phyloP scores from a whole-genome alignment of 2,113 vertebrate genomes.

The Cottus gobio region DNA sequence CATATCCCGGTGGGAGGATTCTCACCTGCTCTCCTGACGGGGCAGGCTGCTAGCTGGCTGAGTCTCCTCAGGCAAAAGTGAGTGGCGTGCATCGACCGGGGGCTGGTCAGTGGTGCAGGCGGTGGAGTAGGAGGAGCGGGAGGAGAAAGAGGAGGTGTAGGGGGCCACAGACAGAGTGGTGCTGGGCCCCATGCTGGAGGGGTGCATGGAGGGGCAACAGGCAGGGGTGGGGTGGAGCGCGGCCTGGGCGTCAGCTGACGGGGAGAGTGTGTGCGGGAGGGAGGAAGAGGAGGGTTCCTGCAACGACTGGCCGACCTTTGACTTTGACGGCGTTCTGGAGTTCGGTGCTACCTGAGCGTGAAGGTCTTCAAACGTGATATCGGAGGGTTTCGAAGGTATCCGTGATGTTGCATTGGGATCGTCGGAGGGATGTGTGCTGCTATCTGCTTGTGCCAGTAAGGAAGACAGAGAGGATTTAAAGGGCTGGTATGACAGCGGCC shows the following conservation, averaged over 20 bases:
- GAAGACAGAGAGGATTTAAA: constrained; percentile 49
- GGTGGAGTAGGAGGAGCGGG: constrained; percentile 75
- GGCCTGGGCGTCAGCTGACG: constrained; percentile 60
- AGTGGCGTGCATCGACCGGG: constrained; percentile 85
- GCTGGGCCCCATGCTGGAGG: constrained; percentile 61
- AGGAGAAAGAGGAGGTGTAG: constrained; percentile 77
- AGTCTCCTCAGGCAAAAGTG: constrained; percentile 93
- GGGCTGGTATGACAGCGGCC: constrained; percentile 63
- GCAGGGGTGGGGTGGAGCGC: constrained; percentile 53
- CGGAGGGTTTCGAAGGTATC: constrained; percentile 7
- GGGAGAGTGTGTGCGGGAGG: constrained; percentile 70
- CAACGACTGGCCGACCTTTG: constrained; percentile 72
- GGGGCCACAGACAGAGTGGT: constrained; percentile 75
- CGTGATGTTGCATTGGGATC: not conserved
- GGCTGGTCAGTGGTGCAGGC: constrained; percentile 78
- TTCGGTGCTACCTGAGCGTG: constrained; percentile 79
- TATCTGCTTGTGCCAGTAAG: constrained; percentile 5
- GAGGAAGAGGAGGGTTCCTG: constrained; percentile 79
- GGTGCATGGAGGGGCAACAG: constrained; percentile 72
- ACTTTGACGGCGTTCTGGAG: constrained; percentile 50
- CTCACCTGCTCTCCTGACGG: constrained; percentile 93
- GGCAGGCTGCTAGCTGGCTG: constrained; percentile 88
- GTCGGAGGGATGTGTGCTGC: not conserved
- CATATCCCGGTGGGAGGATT: constrained; percentile 66
- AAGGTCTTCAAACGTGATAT: constrained; percentile 77